phyloP scores from a whole-genome alignment of 1,140 invertebrate genomes.

The Euura saliciscinereae region DNA sequence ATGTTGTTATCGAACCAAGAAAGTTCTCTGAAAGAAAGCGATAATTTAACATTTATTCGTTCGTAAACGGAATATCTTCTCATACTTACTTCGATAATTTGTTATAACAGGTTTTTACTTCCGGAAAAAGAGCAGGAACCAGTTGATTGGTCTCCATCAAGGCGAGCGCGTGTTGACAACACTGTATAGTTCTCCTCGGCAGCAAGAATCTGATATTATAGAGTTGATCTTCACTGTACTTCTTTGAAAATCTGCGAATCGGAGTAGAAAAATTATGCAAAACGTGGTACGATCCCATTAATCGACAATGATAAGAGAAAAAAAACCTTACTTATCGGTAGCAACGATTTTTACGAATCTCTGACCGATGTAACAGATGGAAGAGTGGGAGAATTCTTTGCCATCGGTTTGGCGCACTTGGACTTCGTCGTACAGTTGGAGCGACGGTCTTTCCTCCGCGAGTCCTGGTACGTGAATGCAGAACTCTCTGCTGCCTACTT shows the following conservation, averaged over 20 bases:
- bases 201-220: slow-evolving; percentile 33
- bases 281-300: slow-evolving; percentile 12
- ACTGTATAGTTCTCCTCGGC: slow-evolving; percentile 27
- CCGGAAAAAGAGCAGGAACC: slow-evolving; percentile 32
- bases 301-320: neutral
- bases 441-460: slow-evolving; percentile 76
- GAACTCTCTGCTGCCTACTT: slow-evolving; percentile 64
- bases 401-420: slow-evolving; percentile 40
- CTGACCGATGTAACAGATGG: slow-evolving; percentile 24
- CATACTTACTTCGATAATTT: slow-evolving; percentile 16
- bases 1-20: slow-evolving; percentile 74
- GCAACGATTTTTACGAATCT: slow-evolving; percentile 21
- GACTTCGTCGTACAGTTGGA: slow-evolving; percentile 75
- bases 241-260: slow-evolving; percentile 10
- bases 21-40: slow-evolving; percentile 28
- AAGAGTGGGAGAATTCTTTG: neutral
- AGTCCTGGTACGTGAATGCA: slow-evolving; percentile 74
- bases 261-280: slow-evolving; percentile 16
- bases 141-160: slow-evolving; percentile 27
- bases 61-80: neutral
- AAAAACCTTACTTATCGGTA: slow-evolving; percentile 9
- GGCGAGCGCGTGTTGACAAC: slow-evolving; percentile 37
- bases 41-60: slow-evolving; percentile 8
- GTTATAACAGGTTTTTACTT: slow-evolving; percentile 4
- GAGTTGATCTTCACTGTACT: neutral